Base-by-base conservation (phyloP, 2,797 vertebrate genomes). In the Danio tinwini region DNA sequence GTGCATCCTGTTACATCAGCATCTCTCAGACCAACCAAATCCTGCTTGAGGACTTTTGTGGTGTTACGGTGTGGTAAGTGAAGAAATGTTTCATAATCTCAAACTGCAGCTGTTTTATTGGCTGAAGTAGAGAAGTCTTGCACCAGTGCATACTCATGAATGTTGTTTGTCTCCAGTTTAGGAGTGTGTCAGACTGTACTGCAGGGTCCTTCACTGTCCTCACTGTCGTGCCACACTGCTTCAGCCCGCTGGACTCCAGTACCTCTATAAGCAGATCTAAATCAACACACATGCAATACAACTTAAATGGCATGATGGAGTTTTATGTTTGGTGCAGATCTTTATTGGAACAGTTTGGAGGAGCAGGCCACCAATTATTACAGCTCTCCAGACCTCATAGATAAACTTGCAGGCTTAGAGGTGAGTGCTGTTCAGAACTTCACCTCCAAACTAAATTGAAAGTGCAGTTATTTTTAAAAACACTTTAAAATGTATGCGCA, bases 191-290 rank as follows among this genome's bases (percentile, higher is more conserved):
- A 95, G 50, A 95, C 93, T 0, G 93, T 94, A 87, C 93, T 94
- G 90, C 93, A 94, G 50, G 94, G 93, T 7, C 91, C 94, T 81
- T 94, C 93, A 10, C 92, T 94, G 87, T 94, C 93, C 79, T 94
- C 93, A 0, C 93, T 94, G 82, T 94, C 91, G 0, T 92, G 92
- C 93, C 93, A 94, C 78, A 91, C 8, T 59, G 86, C 87, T 71
- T 86, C 86, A 0, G 69, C 13, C 56, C 83, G 84, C 1, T 45
- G 71, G 4, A 79, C 84, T 3, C 87, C 85, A 5, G 84, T 49
- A 0, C 37, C 72, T 81, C 79, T 81, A 9, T 68, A 81, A 17
- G 65, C 17, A 52, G 63, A 42, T 56, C 79, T 81, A 45, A 65
- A 72, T 82, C 72, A 44, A 65, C 42, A 16, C 45, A 14, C 29